phyloP scores from a whole-genome alignment of 2,888 invertebrate genomes.

The Drosophila siamana region DNA sequence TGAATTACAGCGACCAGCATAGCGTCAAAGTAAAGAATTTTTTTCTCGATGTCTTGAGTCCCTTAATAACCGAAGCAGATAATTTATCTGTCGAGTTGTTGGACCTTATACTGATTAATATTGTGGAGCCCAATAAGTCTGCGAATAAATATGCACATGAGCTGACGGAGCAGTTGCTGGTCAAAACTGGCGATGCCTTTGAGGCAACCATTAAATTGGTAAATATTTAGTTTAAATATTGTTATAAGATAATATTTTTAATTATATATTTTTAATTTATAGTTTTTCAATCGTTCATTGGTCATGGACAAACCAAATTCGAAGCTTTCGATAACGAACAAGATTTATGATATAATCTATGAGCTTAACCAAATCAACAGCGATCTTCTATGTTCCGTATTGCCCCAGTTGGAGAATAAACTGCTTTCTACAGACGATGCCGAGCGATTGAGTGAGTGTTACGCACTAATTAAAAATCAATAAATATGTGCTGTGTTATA shows the following conservation, averaged over 20 bases:
- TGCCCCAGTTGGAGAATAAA: constrained; percentile 98
- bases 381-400: constrained; percentile 92
- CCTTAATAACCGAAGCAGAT: constrained; percentile 97
- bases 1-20: constrained; percentile 92
- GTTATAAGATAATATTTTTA: background rate
- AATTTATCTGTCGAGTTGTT: constrained; percentile 96
- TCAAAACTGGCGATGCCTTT: constrained; percentile 95
- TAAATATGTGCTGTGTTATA: background rate
- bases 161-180: constrained; percentile 95
- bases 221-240: constrained; percentile 77
- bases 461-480: background rate
- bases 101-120: constrained; percentile 96
- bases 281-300: constrained; percentile 98
- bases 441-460: constrained; percentile 90
- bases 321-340: constrained; percentile 91
- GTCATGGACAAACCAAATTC: constrained; percentile 96
- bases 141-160: constrained; percentile 95
- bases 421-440: constrained; percentile 95
- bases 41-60: constrained; percentile 97
- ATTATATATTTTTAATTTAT: constrained; percentile 71
- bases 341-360: constrained; percentile 98
- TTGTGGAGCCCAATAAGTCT: constrained; percentile 96
- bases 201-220: constrained; percentile 98
- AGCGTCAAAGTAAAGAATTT: constrained; percentile 98
- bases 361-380: constrained; percentile 97